Conservation (phyloP, 2,113 vertebrate species). For the Coturnix japonica region DNA sequence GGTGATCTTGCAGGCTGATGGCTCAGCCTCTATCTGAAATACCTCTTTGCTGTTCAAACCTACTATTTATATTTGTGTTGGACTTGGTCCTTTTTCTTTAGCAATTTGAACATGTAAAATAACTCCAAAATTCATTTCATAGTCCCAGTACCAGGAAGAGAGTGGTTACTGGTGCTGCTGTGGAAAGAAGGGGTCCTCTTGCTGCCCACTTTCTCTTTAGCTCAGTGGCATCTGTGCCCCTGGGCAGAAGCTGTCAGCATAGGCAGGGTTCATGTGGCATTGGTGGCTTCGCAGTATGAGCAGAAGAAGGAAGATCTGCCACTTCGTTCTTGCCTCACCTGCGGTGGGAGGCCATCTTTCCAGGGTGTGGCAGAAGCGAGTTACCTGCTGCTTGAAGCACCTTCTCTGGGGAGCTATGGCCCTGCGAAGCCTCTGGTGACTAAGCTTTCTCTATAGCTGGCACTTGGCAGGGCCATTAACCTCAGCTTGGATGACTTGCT, state of each 20-base stretch:
- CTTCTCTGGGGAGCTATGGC: not conserved
- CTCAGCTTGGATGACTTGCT: not conserved
- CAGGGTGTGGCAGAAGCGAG: not conserved
- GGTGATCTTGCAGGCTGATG: not conserved
- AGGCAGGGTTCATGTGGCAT: too few species aligned
- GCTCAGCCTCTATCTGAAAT: not conserved
- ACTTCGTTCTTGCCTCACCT: not conserved
- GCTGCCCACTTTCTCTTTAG: fast-evolving
- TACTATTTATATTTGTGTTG: not conserved
- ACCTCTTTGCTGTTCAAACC: not conserved
- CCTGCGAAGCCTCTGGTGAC: fast-evolving
- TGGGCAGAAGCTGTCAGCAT: fast-evolving
- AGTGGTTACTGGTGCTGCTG: not conserved
- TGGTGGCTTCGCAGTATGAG: not conserved
- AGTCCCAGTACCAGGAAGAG: not conserved
- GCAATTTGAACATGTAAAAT: not conserved
- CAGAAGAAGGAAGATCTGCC: not conserved
- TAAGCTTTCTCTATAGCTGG: not conserved
- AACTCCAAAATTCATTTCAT: not conserved
- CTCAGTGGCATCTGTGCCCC: fast-evolving
- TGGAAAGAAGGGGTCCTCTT: not conserved
- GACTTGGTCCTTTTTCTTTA: not conserved
- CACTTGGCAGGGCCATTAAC: not conserved
- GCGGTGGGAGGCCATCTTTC: not conserved
- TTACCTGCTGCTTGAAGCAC: not conserved